Base-by-base conservation (phyloP, 2,888 invertebrate species). In the Rhamphomyia laevipes region DNA sequence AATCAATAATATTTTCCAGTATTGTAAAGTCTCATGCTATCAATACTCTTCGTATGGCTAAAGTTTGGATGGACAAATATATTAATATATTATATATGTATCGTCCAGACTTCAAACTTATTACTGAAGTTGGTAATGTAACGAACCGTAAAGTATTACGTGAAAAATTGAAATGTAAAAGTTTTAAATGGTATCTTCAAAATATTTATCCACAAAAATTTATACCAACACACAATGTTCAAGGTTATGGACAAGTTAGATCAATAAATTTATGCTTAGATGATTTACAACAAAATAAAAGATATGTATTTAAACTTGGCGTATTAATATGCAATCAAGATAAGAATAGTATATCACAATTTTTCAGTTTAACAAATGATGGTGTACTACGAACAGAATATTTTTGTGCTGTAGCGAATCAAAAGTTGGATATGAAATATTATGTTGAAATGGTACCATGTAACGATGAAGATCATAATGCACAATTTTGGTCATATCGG, bases 61-160 rank as follows among this genome's bases (percentile, higher is more conserved):
- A 88, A 48, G 91, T 91, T 4, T 94, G 93, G 93, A 93, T 94
- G 93, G 94, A 94, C 65, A 87, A 87, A 13, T 94, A 91, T 64
- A 89, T 89, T 50, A 75, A 89, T 53, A 74, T 93, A 49, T 93
- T 90, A 71, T 93, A 89, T 63, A 72, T 84, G 63, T 83, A 91
- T 66, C 76, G 90, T 43, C 79, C 78, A 2, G 85, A 86, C 60
- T 71, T 86, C 11, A 74, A 81, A 75, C 71, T 78, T 71, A 82
- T 75, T 49, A 74, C 69, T 55, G 76, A 78, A 51, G 76, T 78
- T 55, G 86, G 90, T 1, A 87, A 91, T 72, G 73, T 92, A 46
- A 80, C 80, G 0, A 82, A 85, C 56, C 77, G 93, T 40, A 73
- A 77, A 53, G 73, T 81, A 9, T 73, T 93, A 2, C 75, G 89